Conservation (phyloP, 2,113 vertebrate species). For the Excalfactoria chinensis region DNA sequence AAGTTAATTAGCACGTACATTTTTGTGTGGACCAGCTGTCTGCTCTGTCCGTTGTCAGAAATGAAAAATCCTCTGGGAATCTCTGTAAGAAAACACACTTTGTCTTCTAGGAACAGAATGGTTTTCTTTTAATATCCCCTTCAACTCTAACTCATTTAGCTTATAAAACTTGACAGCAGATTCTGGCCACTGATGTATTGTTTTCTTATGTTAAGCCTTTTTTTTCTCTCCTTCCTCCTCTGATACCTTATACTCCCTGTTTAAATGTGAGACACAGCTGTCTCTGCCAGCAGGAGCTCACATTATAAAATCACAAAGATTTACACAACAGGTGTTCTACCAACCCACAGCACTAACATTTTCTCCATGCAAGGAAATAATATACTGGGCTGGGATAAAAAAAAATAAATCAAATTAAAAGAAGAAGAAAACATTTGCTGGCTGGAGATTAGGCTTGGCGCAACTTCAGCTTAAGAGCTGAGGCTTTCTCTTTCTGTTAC, state of each 20-base stretch:
- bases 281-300: conserved; percentile 51
- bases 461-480: background rate
- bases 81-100: conserved; percentile 30
- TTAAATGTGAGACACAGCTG: conserved; percentile 67
- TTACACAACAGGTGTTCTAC: conserved; percentile 63
- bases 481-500: background rate
- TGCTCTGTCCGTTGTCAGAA: conserved; percentile 24
- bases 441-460: background rate
- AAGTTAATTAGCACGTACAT: conserved; percentile 16
- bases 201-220: conserved; percentile 41
- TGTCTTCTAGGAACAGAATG: conserved; percentile 54
- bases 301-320: conserved; percentile 59
- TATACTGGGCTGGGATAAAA: background rate
- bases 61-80: conserved; percentile 43
- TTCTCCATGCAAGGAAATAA: conserved; percentile 45
- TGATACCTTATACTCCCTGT: conserved; percentile 44
- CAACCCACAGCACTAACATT: background rate
- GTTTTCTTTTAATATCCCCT: conserved; percentile 43
- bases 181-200: conserved; percentile 4
- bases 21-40: conserved; percentile 58
- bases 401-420: conserved; percentile 33
- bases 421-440: background rate
- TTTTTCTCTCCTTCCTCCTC: conserved; percentile 21
- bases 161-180: conserved; percentile 40
- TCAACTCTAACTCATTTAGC: conserved; percentile 19